Evolutionary conservation across 2,113 vertebrate genomes (phyloP).

Genomic region (Osmerus eperlanus): DNA sequence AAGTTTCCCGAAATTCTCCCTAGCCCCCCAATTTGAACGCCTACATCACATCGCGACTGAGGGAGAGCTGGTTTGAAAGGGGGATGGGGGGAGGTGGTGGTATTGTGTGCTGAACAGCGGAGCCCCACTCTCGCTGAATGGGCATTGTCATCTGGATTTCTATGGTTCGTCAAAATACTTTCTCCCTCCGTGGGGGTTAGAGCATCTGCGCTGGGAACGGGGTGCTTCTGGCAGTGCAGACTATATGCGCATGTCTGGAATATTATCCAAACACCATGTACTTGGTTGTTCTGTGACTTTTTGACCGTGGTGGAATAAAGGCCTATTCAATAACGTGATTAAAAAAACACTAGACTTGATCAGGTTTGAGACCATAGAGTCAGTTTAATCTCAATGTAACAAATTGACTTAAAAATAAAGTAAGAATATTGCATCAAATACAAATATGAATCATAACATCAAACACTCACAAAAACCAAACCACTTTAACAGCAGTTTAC

Average conservation of each 20-base stretch:
- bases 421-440: constrained; percentile 57
- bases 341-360: constrained; percentile 25
- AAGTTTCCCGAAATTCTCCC: constrained; percentile 50
- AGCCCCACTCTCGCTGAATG: constrained; percentile 66
- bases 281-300: not conserved
- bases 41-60: constrained; percentile 48
- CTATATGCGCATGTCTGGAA: not conserved
- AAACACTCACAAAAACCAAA: constrained; percentile 27
- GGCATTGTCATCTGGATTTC: constrained; percentile 74
- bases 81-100: constrained; percentile 22
- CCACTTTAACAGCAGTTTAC: constrained; percentile 32
- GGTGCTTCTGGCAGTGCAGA: constrained; percentile 35
- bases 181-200: constrained; percentile 61
- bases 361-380: constrained; percentile 51
- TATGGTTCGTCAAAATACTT: constrained; percentile 70
- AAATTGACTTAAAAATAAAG: constrained; percentile 42
- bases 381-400: constrained; percentile 62
- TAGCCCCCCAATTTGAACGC: constrained; percentile 49
- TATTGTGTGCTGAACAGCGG: constrained; percentile 66
- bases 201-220: constrained; percentile 53
- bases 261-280: not conserved
- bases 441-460: constrained; percentile 55
- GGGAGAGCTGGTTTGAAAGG: constrained; percentile 31
- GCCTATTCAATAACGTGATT: too few species aligned
- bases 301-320: not conserved